These are phyloP conservation scores for Reinhardtius hippoglossoides DNA, from an alignment of 2,113 vertebrate species.

Conservation along the genomic window DNA sequence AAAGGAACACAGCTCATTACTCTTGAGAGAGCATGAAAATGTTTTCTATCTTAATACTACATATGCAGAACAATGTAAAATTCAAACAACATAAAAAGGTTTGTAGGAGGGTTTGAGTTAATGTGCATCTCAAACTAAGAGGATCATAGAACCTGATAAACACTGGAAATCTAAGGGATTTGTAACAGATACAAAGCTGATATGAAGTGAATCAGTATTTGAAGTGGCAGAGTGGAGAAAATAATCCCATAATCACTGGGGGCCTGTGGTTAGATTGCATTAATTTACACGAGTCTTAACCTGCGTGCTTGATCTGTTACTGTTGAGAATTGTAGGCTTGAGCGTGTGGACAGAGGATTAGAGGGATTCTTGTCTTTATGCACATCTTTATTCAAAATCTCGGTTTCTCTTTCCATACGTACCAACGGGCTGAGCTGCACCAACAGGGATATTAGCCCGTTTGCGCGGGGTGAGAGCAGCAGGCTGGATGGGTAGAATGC, in stretches of 20 bases:
- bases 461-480: constrained; percentile 95
- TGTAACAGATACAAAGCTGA: constrained; percentile 8
- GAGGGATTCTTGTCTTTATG: constrained; percentile 1
- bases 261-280: constrained; percentile 22
- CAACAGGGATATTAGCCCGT: constrained; percentile 86
- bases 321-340: constrained; percentile 22
- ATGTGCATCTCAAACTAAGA: background rate
- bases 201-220: background rate
- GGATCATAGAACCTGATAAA: background rate
- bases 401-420: constrained; percentile 36
- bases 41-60: background rate
- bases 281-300: constrained; percentile 33
- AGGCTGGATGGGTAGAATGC: constrained; percentile 96
- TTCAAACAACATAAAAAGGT: background rate
- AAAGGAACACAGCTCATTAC: constrained; percentile 33
- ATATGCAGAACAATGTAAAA: constrained; percentile 4
- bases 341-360: constrained; percentile 28
- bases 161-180: background rate
- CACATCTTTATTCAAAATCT: constrained; percentile 26
- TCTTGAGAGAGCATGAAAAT: background rate
- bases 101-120: background rate
- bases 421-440: constrained; percentile 86
- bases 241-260: constrained; percentile 28
- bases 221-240: constrained; percentile 4
- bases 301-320: constrained; percentile 28